Base-by-base conservation (phyloP, 2,797 vertebrate species). In the Alectoris magna region DNA sequence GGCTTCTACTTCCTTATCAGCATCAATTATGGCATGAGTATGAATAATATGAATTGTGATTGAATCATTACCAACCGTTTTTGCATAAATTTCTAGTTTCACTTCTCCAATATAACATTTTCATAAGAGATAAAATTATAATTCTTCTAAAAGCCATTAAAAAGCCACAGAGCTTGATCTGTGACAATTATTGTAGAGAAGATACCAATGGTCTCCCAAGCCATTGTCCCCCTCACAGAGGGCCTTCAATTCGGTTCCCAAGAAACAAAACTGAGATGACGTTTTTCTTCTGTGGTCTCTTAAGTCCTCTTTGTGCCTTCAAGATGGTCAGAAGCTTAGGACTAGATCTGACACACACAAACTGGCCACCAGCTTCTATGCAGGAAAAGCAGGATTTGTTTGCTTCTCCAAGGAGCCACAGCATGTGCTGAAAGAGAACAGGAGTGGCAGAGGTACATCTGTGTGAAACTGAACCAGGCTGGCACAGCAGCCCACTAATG, bases 21-120 rank as follows among this genome's bases (percentile, higher is more conserved):
- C 75, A 93, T 89, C 93, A 95, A 87, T 93, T 91, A 93, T 14
- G 27, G 72, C 60, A 62, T 55, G 49, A 84, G 53, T 62, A 74
- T 66, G 90, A 94, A 93, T 91, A 95, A 83, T 59, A 85, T 31
- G 66, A 94, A 94, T 55, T 87, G 88, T 75, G 94, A 94, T 43
- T 80, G 90, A 90, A 96, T 90, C 84, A 94, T 84, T 94, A 89
- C 76, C 78, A 83, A 82, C 38, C 49, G 14, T 90, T 93, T 94
- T 91, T 88, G 86, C 93, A 94, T 88, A 95, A 74, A 87, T 93
- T 84, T 86, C 84, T 66, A 94, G 71, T 91, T 94, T 72, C 23
- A 48, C 41, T 91, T 93, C 74, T 80, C 48, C 58, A 80, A 66
- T 84, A 62, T 46, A 90, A 72, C 53, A 77, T 68, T 87, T 90